A percentile compares a stretch with the other conserved stretches of the same genome.
phyloP scores from a whole-genome alignment of 2,797 vertebrate genomes.

The Halcyon leucocephala region DNA sequence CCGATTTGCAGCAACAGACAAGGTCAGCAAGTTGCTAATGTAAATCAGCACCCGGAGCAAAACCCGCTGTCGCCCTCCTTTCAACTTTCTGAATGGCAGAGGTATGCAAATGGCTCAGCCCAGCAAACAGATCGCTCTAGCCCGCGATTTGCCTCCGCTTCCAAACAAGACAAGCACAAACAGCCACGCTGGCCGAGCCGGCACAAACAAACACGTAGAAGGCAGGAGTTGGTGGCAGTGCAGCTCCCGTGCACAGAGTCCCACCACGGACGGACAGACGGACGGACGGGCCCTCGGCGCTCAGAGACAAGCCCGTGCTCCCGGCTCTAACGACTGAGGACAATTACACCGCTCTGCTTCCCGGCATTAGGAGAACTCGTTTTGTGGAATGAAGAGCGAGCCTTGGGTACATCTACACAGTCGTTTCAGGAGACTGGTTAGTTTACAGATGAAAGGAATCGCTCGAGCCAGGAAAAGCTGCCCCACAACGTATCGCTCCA shows the following conservation, averaged over 20 bases:
- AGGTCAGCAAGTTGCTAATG: constrained; percentile 15
- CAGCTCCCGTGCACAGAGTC: neutral
- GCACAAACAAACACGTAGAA: neutral
- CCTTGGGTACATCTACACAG: neutral
- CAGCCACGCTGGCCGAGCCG: neutral
- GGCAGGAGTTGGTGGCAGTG: neutral
- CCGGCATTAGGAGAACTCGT: neutral
- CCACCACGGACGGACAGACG: fast-evolving
- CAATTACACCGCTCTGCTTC: neutral
- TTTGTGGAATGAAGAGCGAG: neutral
- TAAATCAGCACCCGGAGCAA: neutral
- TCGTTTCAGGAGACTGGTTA: neutral
- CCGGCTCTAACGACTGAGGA: fast-evolving
- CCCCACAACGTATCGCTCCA: neutral
- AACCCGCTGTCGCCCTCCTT: neutral
- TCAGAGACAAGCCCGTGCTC: fast-evolving
- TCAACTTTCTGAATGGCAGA: neutral
- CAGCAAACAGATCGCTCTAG: neutral
- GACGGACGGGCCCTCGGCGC: neutral
- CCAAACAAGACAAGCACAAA: neutral
- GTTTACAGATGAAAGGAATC: constrained; percentile 12
- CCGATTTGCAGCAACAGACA: neutral
- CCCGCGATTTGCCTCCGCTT: neutral
- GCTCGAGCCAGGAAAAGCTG: neutral
- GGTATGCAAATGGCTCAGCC: neutral